Percentiles rank a stretch among this genome's conserved stretches.
These are phyloP conservation scores for Pogonocherus hispidulus DNA, from an alignment of 2,888 invertebrate genomes.

Conservation along the genomic window DNA sequence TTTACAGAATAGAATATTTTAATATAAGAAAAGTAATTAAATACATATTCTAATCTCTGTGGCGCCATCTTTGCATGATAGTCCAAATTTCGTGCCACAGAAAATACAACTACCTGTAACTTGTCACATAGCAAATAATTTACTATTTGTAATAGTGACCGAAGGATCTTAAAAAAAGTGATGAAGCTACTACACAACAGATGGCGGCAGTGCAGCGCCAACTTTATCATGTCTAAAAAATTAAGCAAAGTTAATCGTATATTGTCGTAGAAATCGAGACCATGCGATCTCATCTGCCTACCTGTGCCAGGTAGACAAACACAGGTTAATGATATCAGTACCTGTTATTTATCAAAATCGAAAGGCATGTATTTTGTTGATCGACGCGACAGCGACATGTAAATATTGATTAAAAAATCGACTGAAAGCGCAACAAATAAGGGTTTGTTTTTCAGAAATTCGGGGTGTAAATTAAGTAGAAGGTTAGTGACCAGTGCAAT, in stretches of 20 bases:
- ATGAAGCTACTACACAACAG: too few relatives aligned
- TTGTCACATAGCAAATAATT: too few relatives aligned
- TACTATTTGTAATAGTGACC: too few relatives aligned
- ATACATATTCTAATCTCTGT: too few relatives aligned
- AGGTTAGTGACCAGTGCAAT: constrained; percentile 33
- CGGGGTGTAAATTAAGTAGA: neutral
- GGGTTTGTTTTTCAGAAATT: neutral
- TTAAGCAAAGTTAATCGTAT: constrained; percentile 3
- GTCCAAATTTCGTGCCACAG: too few relatives aligned
- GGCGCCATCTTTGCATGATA: too few relatives aligned
- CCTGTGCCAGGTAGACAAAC: constrained; percentile 61
- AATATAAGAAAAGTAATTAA: too few relatives aligned
- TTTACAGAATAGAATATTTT: too few relatives aligned
- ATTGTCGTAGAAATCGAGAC: constrained; percentile 26
- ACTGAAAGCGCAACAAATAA: too few relatives aligned
- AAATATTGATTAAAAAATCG: constrained; percentile 33
- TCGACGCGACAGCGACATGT: constrained; percentile 34
- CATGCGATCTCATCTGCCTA: constrained; percentile 37
- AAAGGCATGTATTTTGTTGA: constrained; percentile 31
- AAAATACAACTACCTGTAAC: too few relatives aligned
- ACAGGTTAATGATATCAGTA: constrained; percentile 56
- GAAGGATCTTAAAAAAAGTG: too few relatives aligned
- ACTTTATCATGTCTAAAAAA: neutral
- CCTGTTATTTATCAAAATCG: constrained; percentile 38
- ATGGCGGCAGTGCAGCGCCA: too few relatives aligned